Base-by-base conservation (phyloP, 2,888 invertebrate species). In the Geotrupes spiniger region DNA sequence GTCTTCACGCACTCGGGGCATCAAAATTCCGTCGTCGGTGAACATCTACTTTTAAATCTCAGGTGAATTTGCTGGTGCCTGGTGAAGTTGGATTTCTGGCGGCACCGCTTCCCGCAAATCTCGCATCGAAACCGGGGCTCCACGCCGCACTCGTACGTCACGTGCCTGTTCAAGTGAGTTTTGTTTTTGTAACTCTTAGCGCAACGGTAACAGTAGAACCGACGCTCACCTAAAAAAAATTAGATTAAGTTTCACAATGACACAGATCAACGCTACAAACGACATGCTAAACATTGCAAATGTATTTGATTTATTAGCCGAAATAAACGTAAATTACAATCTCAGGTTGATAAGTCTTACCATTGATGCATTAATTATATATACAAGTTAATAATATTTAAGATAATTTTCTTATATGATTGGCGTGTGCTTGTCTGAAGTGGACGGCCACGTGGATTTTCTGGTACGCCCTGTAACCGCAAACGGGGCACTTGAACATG, bases 11-110 rank as follows among this genome's bases (percentile, higher is more conserved):
- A 4, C 8, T 29, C 9, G 33, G 10, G 1, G 9, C 33, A 33
- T 9, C 2, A 33, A 33, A 33, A 9, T 33, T 8, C 8, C 3
- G 3, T 9, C 10, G 9, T 6, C 11, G 8, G 15, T 14, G 5
- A 8, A 15, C 33, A 14, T 36, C 17, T 41, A 33, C 8, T 21
- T 21, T 6, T 21, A 3, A 21, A 4, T 21, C 21, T 21, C 21
- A 6, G 6, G 6, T 21, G 21, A 21, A 21, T 21, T 21, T 21
- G 21, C 21, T 21, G 21, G 25, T 53, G 53, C 1, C 38, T 45
- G n/a, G 36, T 31, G 5, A 60, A 57, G 36, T 66, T 64, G 42
- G 65, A 63, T 42, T 68, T 70, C 31, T 67, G 55, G 39, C 65
- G 66, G 46, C 69, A 69, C 6, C 51, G 53, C 40, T 61, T 63